Base-by-base conservation (phyloP, 2,888 invertebrate genomes). In the Lymantria dispar region DNA sequence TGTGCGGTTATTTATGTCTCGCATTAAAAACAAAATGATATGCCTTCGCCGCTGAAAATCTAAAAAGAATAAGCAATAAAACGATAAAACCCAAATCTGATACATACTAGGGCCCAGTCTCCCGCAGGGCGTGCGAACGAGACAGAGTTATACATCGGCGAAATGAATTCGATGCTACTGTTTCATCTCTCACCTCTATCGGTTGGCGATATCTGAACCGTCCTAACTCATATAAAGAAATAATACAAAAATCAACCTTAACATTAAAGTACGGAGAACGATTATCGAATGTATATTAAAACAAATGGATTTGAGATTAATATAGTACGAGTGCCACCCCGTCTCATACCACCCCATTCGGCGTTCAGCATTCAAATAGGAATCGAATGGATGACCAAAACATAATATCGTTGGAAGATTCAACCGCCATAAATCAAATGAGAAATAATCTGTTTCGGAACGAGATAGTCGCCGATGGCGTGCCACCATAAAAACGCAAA, bases 21-120 rank as follows among this genome's bases (percentile, higher is more conserved):
- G 76, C 88, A 89, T 91, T 90, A 90, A 91, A 91, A 90, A 87
- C 87, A 87, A 88, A 91, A 90, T 90, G 89, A 90, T 91, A 89
- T 88, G 89, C 89, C 86, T 88, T 83, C 87, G 83, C 87, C 82
- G 85, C 86, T 89, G 89, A 90, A 91, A 91, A 91, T 91, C 90
- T 90, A 91, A 91, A 90, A 91, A 91, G 89, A 91, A 91, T 91
- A 91, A 88, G 91, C 91, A 90, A 90, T 91, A 91, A 91, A 91
- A 91, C 89, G 89, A 90, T 91, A 91, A 91, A 91, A 87, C 88
- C 88, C 89, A 89, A 91, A 90, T 91, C 91, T 89, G 91, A 91
- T 91, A 91, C 91, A 90, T 87, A 84, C 87, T 87, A 87, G 86
- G 85, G 85, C 80, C 82, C 82, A 84, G 85, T 78, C 81, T 83